Evolutionary conservation across 2,888 invertebrate species (phyloP).

Genomic region (Agonum fuliginosum): DNA sequence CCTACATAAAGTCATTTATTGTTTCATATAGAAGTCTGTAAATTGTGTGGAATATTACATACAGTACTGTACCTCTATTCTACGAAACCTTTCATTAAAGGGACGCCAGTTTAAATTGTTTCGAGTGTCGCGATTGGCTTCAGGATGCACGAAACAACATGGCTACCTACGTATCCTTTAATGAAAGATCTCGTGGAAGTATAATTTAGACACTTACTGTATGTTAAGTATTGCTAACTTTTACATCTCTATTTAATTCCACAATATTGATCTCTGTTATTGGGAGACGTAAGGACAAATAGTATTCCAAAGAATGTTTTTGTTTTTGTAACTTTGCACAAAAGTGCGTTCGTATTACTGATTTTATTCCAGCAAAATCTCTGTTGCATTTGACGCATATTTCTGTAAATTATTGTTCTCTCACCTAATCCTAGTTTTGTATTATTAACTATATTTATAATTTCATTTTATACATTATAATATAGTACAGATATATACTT

Average conservation of each 20-base stretch:
- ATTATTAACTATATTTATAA: conserved; percentile 46
- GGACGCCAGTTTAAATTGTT: too few relatives aligned
- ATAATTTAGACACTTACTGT: too few relatives aligned
- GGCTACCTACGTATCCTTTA: too few relatives aligned
- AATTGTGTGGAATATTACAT: neutral
- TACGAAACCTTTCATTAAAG: too few relatives aligned
- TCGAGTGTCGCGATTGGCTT: too few relatives aligned
- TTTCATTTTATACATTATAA: conserved; percentile 44
- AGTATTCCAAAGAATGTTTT: conserved; percentile 55
- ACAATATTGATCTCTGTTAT: conserved; percentile 13
- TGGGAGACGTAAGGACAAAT: conserved; percentile 27
- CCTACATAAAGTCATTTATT: conserved; percentile 32
- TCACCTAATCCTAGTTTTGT: conserved; percentile 47
- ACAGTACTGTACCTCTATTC: too few relatives aligned
- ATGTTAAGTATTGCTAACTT: too few relatives aligned
- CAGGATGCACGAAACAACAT: too few relatives aligned
- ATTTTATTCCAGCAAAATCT: conserved; percentile 3
- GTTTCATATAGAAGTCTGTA: neutral
- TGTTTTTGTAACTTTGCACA: neutral
- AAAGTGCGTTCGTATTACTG: conserved; percentile 39
- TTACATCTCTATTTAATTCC: neutral
- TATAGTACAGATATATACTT: conserved; percentile 67
- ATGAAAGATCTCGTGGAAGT: too few relatives aligned
- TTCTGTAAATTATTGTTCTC: conserved; percentile 57
- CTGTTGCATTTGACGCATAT: conserved; percentile 22